Evolutionary conservation across 2,113 vertebrate species (phyloP), one percentile per base, ranked within the genome.

Genomic region (Accipiter cooperii): DNA sequence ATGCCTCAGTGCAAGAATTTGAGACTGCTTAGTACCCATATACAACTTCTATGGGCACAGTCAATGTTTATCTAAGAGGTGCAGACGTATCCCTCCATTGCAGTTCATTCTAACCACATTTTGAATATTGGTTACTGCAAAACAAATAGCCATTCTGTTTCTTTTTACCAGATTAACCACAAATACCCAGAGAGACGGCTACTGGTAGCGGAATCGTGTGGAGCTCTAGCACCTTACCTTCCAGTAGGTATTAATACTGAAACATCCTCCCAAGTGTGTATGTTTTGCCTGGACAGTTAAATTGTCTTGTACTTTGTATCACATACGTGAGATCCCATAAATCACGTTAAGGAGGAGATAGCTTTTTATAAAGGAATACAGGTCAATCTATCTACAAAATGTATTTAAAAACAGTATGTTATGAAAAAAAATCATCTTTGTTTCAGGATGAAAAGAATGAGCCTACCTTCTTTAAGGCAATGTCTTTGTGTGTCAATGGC

Each of bases 141-240:
- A 93, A 26, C 63, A 80, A 80, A 54, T 47, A 85, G 31, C 49
- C 8, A 1, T 70, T 97, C 19, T 89, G 73, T 95, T 93, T 93
- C 49, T 96, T 55, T 94, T 49, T 60, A 94, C 74, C 97, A 99
- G 99, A 99, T 99, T 95, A 99, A 99, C 98, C 99, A 99, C 98
- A 99, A 99, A 98, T 99, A 99, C 96, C 99, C 99, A 87, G 99
- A 99, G 97, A 99, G 99, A 96, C 98, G 99, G 96, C 96, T 99
- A 21, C 98, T 99, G 84, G 99, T 99, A 96, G 99, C 99, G 28
- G 99, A 99, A 95, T 99, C 99, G 73, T 99, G 99, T 97, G 99
- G 99, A 96, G 99, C 99, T 28, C 96, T 99, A 96, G 99, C 99
- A 93, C 99, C 99, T 49, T 99, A 99, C 92, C 98, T 99, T 97